phyloP scores from a whole-genome alignment of 2,888 invertebrate species.

The Ceramica pisi region DNA sequence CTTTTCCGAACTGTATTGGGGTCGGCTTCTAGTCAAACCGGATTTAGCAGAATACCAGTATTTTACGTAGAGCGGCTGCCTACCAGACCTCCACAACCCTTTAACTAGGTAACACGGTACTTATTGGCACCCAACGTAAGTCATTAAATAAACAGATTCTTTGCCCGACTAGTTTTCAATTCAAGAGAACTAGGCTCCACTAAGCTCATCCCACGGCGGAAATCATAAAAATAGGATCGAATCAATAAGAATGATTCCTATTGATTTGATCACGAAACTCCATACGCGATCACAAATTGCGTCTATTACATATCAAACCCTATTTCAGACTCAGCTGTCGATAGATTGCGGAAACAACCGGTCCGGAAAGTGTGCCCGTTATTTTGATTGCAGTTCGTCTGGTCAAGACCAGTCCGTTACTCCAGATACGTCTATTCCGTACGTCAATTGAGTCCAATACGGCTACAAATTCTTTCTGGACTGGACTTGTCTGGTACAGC shows the following conservation, averaged over 20 bases:
- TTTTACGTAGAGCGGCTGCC: too few species aligned
- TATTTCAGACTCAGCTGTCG: slow-evolving; percentile 15
- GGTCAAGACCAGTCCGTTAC: slow-evolving; percentile 14
- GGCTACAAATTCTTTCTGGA: slow-evolving; percentile 11
- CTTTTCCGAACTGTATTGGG: too few species aligned
- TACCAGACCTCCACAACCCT: too few species aligned
- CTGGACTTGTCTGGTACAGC: background rate
- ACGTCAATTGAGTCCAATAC: slow-evolving; percentile 8
- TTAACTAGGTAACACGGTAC: too few species aligned
- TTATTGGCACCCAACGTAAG: too few species aligned
- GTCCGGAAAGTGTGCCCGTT: slow-evolving; percentile 54
- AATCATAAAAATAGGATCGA: background rate
- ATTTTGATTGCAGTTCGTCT: slow-evolving; percentile 48
- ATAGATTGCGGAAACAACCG: slow-evolving; percentile 34
- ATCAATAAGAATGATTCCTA: background rate
- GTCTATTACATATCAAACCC: slow-evolving; percentile 55
- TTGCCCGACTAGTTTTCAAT: background rate
- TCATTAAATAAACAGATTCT: too few species aligned
- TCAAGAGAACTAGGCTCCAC: background rate
- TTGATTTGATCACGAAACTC: slow-evolving; percentile 19
- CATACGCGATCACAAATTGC: slow-evolving; percentile 12
- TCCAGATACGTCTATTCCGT: slow-evolving; percentile 36
- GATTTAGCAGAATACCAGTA: too few species aligned
- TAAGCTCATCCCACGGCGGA: too few species aligned
- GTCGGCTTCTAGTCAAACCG: too few species aligned